Base-by-base conservation (phyloP, 2,113 vertebrate genomes). In the Limanda limanda region DNA sequence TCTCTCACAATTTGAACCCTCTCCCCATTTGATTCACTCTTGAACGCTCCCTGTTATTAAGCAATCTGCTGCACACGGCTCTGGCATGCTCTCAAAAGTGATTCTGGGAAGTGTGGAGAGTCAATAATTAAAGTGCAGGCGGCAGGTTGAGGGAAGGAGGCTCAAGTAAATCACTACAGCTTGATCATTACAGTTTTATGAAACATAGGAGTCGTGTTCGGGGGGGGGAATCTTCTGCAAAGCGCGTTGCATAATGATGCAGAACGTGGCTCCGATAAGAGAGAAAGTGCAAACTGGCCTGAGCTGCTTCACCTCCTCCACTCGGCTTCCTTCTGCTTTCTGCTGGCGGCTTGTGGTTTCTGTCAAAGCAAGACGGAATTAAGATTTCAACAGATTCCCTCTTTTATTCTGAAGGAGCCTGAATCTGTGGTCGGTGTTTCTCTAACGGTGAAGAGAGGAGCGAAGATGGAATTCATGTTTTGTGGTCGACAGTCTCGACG, bases 111-210 rank as follows among this genome's bases (percentile, higher is more conserved):
- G 64, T 67, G 62, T 9, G 1, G 23, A 10, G 23, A 61, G 64
- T 87, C 65, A 78, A 74, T 84, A 68, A 83, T 77, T 79, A 64
- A 83, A 74, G 68, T 20, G 70, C 27, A 64, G 10, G 13, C 63
- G 37, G 54, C n/a, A 63, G 56, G 72, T 37, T 42, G 68, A 62
- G 63, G 45, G 48, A 72, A 66, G 67, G 64, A 58, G 54, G 60
- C 6, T 42, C n/a, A 47, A 27, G 67, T 59, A 78, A 82, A 79
- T 60, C 51, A 21, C 45, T 45, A 27, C 4, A 21, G n/a, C 60
- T 67, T 23, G 15, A 74, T 81, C 60, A 69, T 71, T 73, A 59
- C 40, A n/a, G 51, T 47, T 88, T 81, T 52, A 82, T 65, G 68
- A 84, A 75, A 69, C 58, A 65, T 37, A 51, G 68, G 45, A 70